These are phyloP conservation scores for Mechanitis mazaeus DNA, from an alignment of 2,888 invertebrate genomes.

Conservation along the genomic window DNA sequence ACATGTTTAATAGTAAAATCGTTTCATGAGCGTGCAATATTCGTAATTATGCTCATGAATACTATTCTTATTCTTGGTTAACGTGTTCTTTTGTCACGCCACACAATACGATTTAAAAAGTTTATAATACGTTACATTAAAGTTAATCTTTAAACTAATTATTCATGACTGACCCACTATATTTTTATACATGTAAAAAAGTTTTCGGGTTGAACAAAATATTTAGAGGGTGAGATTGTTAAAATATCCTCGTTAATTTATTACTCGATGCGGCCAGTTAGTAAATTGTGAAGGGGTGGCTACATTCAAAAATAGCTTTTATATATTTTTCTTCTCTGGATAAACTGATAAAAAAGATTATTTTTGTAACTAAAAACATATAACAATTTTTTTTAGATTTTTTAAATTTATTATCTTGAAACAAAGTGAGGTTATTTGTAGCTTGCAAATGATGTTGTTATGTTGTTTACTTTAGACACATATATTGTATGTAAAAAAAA, in stretches of 20 bases:
- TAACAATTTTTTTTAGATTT: too few species aligned
- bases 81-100: slow-evolving; percentile 24
- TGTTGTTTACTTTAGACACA: too few species aligned
- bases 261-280: neutral
- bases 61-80: slow-evolving; percentile 22
- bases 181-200: neutral
- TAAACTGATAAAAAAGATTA: slow-evolving; percentile 23
- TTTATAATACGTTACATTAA: slow-evolving; percentile 9
- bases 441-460: too few species aligned
- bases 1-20: slow-evolving; percentile 12
- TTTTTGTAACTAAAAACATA: too few species aligned
- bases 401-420: slow-evolving; percentile 23
- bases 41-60: slow-evolving; percentile 18
- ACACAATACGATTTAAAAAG: slow-evolving; percentile 16
- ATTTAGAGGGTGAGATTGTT: neutral
- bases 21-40: slow-evolving; percentile 21
- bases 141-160: neutral
- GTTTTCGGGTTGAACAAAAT: neutral
- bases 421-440: too few species aligned
- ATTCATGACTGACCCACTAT: neutral
- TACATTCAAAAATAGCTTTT: slow-evolving; percentile 4
- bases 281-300: slow-evolving; percentile 2
- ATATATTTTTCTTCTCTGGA: slow-evolving; percentile 2
- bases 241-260: neutral
- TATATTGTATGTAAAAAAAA: too few species aligned